phyloP scores from a whole-genome alignment of 2,797 vertebrate species.

The Gallinago stenura region DNA sequence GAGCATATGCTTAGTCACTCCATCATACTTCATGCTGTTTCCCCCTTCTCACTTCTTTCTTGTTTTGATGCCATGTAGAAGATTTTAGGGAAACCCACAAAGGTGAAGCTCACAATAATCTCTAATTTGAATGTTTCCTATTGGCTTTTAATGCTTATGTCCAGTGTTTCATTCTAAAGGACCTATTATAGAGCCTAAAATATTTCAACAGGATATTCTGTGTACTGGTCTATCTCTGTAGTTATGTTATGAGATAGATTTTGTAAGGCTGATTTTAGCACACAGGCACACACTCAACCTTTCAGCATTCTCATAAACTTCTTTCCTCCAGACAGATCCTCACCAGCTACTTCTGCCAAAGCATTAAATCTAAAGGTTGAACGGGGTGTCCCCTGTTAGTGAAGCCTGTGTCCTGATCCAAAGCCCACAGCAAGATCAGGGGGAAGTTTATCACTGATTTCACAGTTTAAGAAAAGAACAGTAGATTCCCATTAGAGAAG shows the following conservation, averaged over 20 bases:
- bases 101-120: not conserved
- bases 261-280: not conserved
- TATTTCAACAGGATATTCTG: not conserved
- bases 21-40: not conserved
- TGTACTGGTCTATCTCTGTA: not conserved
- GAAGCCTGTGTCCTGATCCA: not conserved
- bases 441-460: not conserved
- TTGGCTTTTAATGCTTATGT: not conserved
- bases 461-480: not conserved
- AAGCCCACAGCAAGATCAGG: not conserved
- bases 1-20: not conserved
- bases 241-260: not conserved
- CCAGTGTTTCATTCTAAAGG: not conserved
- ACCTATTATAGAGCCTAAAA: not conserved
- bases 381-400: not conserved
- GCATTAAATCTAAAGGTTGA: constrained; percentile 18
- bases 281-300: not conserved
- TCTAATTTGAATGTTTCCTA: not conserved
- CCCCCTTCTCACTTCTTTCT: not conserved
- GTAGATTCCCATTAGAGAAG: not conserved
- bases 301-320: constrained; percentile 3
- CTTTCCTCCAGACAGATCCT: constrained; percentile 15
- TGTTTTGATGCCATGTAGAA: not conserved
- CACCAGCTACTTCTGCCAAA: not conserved
- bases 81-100: not conserved